Conservation (phyloP, 53 echinoderm and acorn worm genomes). For the Paracentrotus lividus region DNA sequence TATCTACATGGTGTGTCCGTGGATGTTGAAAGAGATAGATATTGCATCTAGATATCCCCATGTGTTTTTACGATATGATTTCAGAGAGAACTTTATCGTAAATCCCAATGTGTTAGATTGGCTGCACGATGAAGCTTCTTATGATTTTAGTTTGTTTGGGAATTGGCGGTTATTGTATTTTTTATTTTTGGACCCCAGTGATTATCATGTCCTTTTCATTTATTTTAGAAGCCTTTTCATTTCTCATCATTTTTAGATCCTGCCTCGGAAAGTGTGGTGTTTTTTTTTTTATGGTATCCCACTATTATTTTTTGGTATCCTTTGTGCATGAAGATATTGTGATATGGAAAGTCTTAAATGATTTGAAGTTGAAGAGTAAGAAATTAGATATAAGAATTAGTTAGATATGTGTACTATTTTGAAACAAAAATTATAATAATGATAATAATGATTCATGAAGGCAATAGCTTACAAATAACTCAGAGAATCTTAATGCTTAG, state of each 20-base stretch:
- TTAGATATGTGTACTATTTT: background rate
- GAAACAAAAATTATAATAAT: background rate
- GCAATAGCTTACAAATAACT: background rate
- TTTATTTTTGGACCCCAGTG: too few relatives aligned
- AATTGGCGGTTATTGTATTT: too few relatives aligned
- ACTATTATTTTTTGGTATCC: background rate
- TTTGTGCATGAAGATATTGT: background rate
- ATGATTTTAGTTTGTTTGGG: too few relatives aligned
- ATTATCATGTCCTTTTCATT: slow-evolving; percentile 10
- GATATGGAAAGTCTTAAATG: background rate
- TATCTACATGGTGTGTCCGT: slow-evolving; percentile 55
- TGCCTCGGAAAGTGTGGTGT: background rate
- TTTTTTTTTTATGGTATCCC: slow-evolving; percentile 18
- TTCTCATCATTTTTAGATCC: background rate
- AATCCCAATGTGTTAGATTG: too few relatives aligned
- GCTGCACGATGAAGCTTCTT: too few relatives aligned
- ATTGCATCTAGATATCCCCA: background rate
- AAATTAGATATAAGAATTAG: background rate
- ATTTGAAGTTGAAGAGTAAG: background rate
- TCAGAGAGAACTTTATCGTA: too few relatives aligned
- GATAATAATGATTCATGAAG: background rate
- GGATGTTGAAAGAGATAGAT: slow-evolving; percentile 33
- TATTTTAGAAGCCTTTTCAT: background rate
- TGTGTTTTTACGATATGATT: too few relatives aligned
- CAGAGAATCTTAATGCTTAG: background rate